Evolutionary conservation across 2,113 vertebrate species (phyloP).

Genomic region (Budorcas taxicolor): DNA sequence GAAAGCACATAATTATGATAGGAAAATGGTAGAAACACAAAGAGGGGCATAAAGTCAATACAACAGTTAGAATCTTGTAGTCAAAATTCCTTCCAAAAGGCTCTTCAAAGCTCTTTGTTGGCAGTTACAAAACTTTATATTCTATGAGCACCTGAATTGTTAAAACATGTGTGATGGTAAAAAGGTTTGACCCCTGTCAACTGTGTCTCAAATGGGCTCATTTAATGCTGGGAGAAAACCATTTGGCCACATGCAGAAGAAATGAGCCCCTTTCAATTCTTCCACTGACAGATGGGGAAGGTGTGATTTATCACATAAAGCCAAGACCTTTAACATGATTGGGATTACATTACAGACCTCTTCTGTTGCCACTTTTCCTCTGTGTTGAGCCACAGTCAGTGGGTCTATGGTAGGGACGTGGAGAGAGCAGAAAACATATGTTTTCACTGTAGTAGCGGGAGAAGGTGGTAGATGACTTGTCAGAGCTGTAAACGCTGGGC

Average conservation of each 20-base stretch:
- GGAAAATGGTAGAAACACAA: not conserved
- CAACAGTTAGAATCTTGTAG: not conserved
- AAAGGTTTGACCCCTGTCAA: not conserved
- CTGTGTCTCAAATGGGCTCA: not conserved
- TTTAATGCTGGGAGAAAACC: not conserved
- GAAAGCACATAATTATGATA: not conserved
- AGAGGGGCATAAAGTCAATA: not conserved
- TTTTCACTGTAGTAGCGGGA: not conserved
- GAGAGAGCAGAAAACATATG: constrained; percentile 33
- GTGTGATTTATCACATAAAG: constrained; percentile 4
- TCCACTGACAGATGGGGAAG: not conserved
- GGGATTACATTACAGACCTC: constrained; percentile 9
- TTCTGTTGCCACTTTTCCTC: not conserved
- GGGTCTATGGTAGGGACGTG: not conserved
- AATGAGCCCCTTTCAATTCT: not conserved
- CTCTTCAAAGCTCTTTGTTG: not conserved
- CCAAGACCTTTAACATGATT: not conserved
- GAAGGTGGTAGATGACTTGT: not conserved
- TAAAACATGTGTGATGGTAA: not conserved
- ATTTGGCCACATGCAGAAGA: not conserved
- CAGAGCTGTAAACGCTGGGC: not conserved
- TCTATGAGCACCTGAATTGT: not conserved
- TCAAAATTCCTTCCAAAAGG: not conserved
- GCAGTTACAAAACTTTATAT: not conserved
- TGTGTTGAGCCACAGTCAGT: not conserved